Evolutionary conservation across 2,888 invertebrate genomes (phyloP), one percentile per base, ranked within the genome.

Genomic region (Tenthredo scrophulariae): DNA sequence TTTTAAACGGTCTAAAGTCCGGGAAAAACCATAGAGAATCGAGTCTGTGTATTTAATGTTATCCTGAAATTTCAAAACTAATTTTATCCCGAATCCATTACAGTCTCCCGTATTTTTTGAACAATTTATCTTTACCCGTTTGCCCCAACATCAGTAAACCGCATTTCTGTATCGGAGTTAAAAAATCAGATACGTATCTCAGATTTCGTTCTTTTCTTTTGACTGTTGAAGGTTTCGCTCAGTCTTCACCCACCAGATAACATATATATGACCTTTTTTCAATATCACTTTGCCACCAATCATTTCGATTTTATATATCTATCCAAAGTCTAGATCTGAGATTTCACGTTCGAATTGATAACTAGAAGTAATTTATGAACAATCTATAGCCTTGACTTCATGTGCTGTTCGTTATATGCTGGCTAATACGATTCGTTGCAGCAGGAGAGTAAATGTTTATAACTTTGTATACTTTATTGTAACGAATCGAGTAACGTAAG

Each of bases 321-420:
- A 72, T 43, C 72, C 29, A 33, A 33, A 67, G 26, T 67, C 33
- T 26, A 18, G 67, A 67, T 33, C 33, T 29, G 18, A 67, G 67
- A 33, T 67, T 67, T 33, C 33, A 67, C 33, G 18, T 67, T 33
- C 15, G 18, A 26, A 65, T 65, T 33, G 15, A 67, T 18, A 33
- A 67, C 3, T 33, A 33, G 1, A 40, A 43, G 22, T 43, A 22
- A 43, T 74, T 43, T 74, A 43, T 74, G 43, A 9, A 40, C 40
- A 43, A 74, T 74, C 72, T 74, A 10, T 43, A 43, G 72, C 40
- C 40, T 67, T 67, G 67, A 33, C 13, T 67, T 33, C n/a, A n/a
- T n/a, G 0, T 67, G 33, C 26, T 67, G 6, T 18, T 5, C 18
- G 18, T 15, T 15, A 33, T 13, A 33, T 33, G 18, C 6, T 67